A percentile compares a stretch with the other conserved stretches of the same genome.
phyloP scores from a whole-genome alignment of 2,113 vertebrate species.

The Pelmatolapia mariae region DNA sequence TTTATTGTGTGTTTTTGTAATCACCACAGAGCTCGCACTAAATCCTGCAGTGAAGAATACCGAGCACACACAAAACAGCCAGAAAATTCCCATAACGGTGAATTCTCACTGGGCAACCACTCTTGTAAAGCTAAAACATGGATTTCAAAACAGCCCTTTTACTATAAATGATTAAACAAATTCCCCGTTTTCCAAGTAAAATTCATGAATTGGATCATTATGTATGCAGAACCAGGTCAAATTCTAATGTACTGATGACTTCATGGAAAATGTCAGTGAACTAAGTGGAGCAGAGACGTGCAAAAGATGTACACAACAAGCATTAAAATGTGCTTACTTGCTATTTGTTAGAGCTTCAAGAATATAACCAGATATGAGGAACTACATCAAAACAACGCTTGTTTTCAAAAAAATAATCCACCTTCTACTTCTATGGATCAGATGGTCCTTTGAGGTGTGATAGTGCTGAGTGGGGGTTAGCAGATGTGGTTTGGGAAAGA shows the following conservation, averaged over 20 bases:
- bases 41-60: not conserved
- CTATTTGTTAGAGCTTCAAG: not conserved
- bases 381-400: not conserved
- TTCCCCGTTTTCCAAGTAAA: not conserved
- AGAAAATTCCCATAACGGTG: not conserved
- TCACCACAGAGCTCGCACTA: not conserved
- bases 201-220: not conserved
- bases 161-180: conserved; percentile 14
- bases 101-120: not conserved
- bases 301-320: not conserved
- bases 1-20: not conserved
- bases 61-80: not conserved
- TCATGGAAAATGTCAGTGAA: not conserved
- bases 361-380: not conserved
- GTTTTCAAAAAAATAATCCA: not conserved
- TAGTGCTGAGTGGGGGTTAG: not conserved
- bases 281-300: not conserved
- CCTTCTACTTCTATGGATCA: not conserved
- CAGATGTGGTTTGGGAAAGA: conserved; percentile 36
- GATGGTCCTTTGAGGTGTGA: conserved; percentile 4
- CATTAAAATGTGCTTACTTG: not conserved
- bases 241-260: not conserved
- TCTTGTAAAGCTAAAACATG: not conserved
- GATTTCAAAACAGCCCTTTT: not conserved
- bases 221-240: not conserved